Conservation (phyloP, 2,113 vertebrate species). For the Dromiciops gliroides region DNA sequence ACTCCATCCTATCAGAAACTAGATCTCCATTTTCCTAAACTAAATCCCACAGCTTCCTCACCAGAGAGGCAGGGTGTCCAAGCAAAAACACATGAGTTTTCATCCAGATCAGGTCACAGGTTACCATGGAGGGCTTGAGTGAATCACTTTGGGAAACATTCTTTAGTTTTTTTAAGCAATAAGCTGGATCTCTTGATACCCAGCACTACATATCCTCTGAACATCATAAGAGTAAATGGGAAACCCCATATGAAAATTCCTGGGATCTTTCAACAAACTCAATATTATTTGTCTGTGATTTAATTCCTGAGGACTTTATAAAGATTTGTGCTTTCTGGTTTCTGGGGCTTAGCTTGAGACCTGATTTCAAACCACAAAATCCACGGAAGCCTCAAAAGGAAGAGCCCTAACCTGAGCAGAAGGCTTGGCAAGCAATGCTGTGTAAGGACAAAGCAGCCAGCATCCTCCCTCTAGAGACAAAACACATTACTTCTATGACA, state of each 20-base stretch:
- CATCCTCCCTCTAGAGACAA: conserved; percentile 82
- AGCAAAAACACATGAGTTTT: neutral
- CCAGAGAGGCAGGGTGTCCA: neutral
- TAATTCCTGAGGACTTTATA: neutral
- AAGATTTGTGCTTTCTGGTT: conserved; percentile 37
- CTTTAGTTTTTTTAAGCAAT: neutral
- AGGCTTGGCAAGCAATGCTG: conserved; percentile 73
- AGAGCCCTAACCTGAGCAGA: conserved; percentile 71
- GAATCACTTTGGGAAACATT: neutral
- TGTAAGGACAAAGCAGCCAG: conserved; percentile 82
- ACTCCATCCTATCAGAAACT: neutral
- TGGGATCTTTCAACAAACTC: neutral
- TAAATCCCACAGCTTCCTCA: neutral
- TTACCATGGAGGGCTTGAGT: neutral
- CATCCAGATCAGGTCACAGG: neutral
- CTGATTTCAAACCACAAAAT: conserved; percentile 58
- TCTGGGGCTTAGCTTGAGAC: conserved; percentile 45
- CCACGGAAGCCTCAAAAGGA: conserved; percentile 61
- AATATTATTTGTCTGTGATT: neutral
- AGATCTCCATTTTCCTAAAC: neutral
- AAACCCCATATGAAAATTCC: rapidly evolving
- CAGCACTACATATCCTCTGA: rapidly evolving
- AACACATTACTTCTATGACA: conserved; percentile 83
- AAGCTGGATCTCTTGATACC: rapidly evolving
- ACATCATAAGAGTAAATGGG: neutral